A percentile compares a stretch with the other conserved stretches of the same genome.
phyloP scores from a whole-genome alignment of 2,113 vertebrate species.

The Labrus mixtus region DNA sequence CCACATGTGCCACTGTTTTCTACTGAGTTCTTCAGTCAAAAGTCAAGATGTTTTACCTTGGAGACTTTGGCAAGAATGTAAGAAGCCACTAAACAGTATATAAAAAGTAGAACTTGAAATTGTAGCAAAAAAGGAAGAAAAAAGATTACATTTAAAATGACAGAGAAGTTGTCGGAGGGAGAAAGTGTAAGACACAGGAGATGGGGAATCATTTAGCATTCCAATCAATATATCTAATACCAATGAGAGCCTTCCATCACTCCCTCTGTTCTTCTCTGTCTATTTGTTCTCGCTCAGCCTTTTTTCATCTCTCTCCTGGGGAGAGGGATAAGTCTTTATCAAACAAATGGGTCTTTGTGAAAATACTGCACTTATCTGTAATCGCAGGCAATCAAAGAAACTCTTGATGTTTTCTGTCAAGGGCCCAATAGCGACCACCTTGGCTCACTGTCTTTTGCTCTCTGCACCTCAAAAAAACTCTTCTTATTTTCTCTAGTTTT shows the following conservation, averaged over 20 bases:
- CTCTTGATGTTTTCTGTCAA: slow-evolving; percentile 59
- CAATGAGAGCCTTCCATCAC: slow-evolving; percentile 31
- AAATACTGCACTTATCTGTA: slow-evolving; percentile 72
- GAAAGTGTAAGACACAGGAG: slow-evolving; percentile 16
- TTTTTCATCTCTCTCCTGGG: slow-evolving; percentile 50
- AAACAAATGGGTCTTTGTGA: slow-evolving; percentile 70
- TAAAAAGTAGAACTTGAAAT: slow-evolving; percentile 4
- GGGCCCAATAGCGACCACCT: slow-evolving; percentile 42
- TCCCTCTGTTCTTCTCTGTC: slow-evolving; percentile 13
- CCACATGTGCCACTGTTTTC: background rate
- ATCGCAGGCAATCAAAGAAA: slow-evolving; percentile 66
- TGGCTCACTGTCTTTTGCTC: slow-evolving; percentile 33
- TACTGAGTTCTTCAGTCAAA: background rate
- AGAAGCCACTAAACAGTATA: background rate
- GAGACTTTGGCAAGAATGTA: background rate
- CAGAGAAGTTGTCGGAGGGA: background rate
- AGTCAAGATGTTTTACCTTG: background rate
- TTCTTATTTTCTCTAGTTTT: slow-evolving; percentile 3
- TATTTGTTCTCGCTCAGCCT: slow-evolving; percentile 20
- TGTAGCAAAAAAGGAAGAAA: background rate
- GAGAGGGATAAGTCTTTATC: slow-evolving; percentile 54
- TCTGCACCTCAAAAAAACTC: slow-evolving; percentile 19
- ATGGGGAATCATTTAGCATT: slow-evolving; percentile 42
- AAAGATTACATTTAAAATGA: background rate
- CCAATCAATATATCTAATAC: slow-evolving; percentile 49